Conservation (phyloP, 2,888 invertebrate genomes). For the Himalopsyche tibetana region DNA sequence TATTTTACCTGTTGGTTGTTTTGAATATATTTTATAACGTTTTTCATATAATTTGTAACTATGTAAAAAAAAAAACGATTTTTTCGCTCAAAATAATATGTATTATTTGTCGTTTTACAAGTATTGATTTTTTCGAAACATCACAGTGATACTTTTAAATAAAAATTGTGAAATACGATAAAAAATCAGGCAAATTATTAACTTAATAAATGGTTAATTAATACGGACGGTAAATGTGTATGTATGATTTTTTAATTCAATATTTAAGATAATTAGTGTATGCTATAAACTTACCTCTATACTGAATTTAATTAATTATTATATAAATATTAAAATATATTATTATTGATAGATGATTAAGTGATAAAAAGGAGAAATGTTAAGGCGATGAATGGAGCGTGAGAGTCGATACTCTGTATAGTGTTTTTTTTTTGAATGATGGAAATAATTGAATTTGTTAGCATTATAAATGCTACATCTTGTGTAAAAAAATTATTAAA, state of each 20-base stretch:
- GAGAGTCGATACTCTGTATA: slow-evolving; percentile 64
- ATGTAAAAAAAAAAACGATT: slow-evolving; percentile 55
- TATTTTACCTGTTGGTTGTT: slow-evolving; percentile 48
- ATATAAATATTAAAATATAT: slow-evolving; percentile 65
- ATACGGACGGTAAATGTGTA: slow-evolving; percentile 62
- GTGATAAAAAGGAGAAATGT: slow-evolving; percentile 55
- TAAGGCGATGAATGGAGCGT: slow-evolving; percentile 62
- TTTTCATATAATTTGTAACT: slow-evolving; percentile 53
- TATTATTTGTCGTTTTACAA: slow-evolving; percentile 49
- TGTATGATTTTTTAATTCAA: slow-evolving; percentile 64
- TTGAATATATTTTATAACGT: slow-evolving; percentile 50
- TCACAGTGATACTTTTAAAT: slow-evolving; percentile 51
- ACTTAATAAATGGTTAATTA: slow-evolving; percentile 55
- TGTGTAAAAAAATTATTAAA: slow-evolving; percentile 79
- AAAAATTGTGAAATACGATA: slow-evolving; percentile 19
- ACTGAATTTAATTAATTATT: slow-evolving; percentile 66
- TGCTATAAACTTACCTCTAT: slow-evolving; percentile 66
- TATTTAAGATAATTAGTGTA: slow-evolving; percentile 65
- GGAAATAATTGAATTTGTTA: slow-evolving; percentile 69
- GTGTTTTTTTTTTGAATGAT: slow-evolving; percentile 65
- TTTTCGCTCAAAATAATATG: slow-evolving; percentile 53
- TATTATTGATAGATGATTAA: slow-evolving; percentile 64
- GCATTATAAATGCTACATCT: slow-evolving; percentile 80
- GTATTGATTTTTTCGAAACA: slow-evolving; percentile 50
- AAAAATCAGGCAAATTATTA: slow-evolving; percentile 48